Percentiles rank a stretch among this genome's conserved stretches.
Conservation (phyloP, 2,888 invertebrate genomes). For the Tryphoninae sp. region DNA sequence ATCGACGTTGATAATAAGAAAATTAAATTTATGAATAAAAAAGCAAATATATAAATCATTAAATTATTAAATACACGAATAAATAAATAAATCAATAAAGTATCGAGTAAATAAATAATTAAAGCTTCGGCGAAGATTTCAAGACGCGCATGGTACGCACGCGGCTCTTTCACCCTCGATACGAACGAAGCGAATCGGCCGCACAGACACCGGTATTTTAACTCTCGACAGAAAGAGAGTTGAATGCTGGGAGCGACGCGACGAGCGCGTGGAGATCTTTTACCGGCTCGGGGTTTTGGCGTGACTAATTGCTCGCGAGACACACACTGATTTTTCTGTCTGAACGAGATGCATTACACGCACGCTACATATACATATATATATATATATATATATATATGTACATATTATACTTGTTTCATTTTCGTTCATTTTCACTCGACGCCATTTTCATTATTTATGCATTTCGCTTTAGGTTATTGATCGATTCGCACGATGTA, state of each 20-base stretch:
- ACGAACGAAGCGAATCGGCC: conserved; percentile 53
- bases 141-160: too few relatives aligned
- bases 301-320: conserved; percentile 60
- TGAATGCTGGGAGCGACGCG: conserved; percentile 28
- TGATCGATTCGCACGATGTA: background rate
- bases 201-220: conserved; percentile 35
- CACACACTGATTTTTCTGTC: conserved; percentile 48
- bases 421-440: conserved; percentile 42
- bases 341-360: background rate
- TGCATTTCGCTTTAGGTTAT: background rate
- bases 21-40: background rate
- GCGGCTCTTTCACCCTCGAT: conserved; percentile 46
- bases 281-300: conserved; percentile 55
- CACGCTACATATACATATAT: background rate
- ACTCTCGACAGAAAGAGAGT: conserved; percentile 52
- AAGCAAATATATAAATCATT: background rate
- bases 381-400: background rate
- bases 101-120: background rate
- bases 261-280: conserved; percentile 53
- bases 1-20: background rate
- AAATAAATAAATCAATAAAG: background rate
- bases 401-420: conserved; percentile 11
- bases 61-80: background rate
- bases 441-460: background rate
- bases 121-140: background rate